A percentile compares a stretch with the other conserved stretches of the same genome.
phyloP scores from a whole-genome alignment of 2,113 vertebrate species.

The Tachysurus vachellii region DNA sequence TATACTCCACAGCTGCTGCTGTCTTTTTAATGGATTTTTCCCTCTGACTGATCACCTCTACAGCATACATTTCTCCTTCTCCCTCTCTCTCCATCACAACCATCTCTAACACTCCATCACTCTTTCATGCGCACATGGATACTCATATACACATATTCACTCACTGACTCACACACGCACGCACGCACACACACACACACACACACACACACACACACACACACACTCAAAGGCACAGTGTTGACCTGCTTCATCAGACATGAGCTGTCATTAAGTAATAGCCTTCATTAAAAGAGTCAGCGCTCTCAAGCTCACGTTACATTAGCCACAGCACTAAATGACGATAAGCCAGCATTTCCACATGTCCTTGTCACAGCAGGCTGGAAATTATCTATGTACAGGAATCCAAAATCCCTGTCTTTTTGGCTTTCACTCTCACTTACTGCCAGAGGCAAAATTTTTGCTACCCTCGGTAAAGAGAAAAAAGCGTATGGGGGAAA shows the following conservation, averaged over 20 bases:
- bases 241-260: conserved; percentile 18
- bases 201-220: background rate
- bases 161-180: background rate
- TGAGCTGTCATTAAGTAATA: conserved; percentile 8
- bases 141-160: background rate
- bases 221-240: background rate
- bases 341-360: conserved; percentile 3
- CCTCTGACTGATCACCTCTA: conserved; percentile 56
- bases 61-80: conserved; percentile 40
- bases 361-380: conserved; percentile 19
- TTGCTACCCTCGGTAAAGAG: background rate
- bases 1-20: conserved; percentile 44
- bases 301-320: conserved; percentile 18
- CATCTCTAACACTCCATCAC: conserved; percentile 18
- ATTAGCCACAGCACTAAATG: conserved; percentile 24
- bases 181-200: background rate
- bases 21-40: conserved; percentile 58
- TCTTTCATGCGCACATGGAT: conserved; percentile 30
- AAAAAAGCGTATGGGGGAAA: too few species aligned
- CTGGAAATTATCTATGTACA: background rate
- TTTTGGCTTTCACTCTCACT: background rate
- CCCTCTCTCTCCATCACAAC: conserved; percentile 12
- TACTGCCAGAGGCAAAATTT: background rate
- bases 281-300: conserved; percentile 19
- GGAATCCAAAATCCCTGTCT: background rate